Conservation (phyloP, 2,113 vertebrate genomes). For the Columba livia region DNA sequence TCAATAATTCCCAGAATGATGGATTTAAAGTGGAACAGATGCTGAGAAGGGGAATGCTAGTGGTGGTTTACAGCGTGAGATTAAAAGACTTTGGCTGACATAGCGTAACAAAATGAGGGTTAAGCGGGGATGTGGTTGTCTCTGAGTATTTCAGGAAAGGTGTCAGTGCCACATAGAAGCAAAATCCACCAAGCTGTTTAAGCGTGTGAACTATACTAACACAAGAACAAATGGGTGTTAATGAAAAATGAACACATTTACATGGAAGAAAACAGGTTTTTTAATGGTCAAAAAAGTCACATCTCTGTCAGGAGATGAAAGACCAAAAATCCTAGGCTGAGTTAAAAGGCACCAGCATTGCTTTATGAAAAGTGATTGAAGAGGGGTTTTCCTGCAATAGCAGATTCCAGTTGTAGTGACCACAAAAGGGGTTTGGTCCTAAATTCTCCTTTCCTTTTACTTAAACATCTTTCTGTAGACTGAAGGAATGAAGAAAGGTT, state of each 20-base stretch:
- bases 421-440: neutral
- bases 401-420: neutral
- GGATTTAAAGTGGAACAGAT: constrained; percentile 8
- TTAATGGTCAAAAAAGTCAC: neutral
- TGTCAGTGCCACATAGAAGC: neutral
- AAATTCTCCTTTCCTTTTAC: neutral
- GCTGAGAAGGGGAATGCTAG: neutral
- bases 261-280: neutral
- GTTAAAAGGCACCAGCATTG: constrained; percentile 8
- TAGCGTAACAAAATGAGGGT: neutral
- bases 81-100: constrained; percentile 31
- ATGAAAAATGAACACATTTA: constrained; percentile 11
- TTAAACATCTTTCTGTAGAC: neutral
- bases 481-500: neutral
- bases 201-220: neutral
- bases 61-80: neutral
- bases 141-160: neutral
- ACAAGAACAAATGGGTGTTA: constrained; percentile 21
- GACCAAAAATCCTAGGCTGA: neutral
- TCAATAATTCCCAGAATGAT: neutral
- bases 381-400: neutral
- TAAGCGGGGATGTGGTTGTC: neutral
- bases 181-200: neutral
- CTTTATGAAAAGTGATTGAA: neutral
- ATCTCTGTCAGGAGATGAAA: constrained; percentile 17